Conservation (phyloP, 2,888 invertebrate genomes). For the Acronicta alni region DNA sequence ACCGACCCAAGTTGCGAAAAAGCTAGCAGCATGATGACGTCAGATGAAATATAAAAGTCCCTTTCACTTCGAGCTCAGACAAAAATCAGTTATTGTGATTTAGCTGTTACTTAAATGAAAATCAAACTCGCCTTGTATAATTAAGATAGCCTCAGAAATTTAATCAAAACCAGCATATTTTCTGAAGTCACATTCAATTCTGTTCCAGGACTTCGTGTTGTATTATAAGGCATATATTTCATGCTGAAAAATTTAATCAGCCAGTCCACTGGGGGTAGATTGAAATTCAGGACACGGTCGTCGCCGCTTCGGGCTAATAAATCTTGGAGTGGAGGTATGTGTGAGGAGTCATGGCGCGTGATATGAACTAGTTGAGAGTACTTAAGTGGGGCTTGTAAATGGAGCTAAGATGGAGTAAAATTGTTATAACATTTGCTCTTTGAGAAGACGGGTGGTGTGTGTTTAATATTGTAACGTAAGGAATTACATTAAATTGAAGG, state of each 20-base stretch:
- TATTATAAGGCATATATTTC: conserved; percentile 58
- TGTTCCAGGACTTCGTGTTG: conserved; percentile 28
- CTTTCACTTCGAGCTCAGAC: neutral
- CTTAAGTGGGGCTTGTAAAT: conserved; percentile 16
- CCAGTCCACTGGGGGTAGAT: conserved; percentile 61
- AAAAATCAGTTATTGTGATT: neutral
- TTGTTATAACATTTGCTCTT: no score
- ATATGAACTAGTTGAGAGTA: conserved; percentile 48
- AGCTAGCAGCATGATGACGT: no score
- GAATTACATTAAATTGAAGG: no score
- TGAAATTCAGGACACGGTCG: conserved; percentile 68
- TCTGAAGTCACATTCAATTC: conserved; percentile 45
- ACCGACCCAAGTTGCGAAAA: no score
- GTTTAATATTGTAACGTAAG: no score
- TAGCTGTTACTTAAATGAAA: neutral
- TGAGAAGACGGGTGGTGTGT: no score
- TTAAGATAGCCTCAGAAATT: conserved; percentile 12
- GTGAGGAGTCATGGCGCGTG: conserved; percentile 52
- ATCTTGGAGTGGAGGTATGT: conserved; percentile 53
- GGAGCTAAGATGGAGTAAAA: conserved; percentile 8
- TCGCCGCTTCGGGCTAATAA: conserved; percentile 52
- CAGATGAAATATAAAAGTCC: no score
- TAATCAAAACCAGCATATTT: conserved; percentile 35
- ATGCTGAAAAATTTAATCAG: conserved; percentile 72
- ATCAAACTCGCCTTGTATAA: neutral